Evolutionary conservation across 2,113 vertebrate genomes (phyloP).

Genomic region (Oplegnathus fasciatus): DNA sequence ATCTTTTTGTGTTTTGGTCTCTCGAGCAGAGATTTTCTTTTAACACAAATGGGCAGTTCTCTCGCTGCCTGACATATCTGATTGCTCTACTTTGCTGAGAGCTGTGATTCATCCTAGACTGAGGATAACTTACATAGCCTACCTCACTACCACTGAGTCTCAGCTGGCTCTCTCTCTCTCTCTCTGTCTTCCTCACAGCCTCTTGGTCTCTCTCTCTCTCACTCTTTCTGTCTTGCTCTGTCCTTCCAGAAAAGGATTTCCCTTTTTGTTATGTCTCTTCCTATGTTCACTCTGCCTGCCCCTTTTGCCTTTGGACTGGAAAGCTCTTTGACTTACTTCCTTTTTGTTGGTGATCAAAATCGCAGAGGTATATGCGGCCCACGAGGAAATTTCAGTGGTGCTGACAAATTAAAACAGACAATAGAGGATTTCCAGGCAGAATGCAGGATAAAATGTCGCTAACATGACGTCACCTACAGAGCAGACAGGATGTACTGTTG

Average conservation of each 20-base stretch:
- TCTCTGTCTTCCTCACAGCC: not conserved
- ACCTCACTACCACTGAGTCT: constrained; percentile 50
- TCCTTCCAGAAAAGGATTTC: constrained; percentile 27
- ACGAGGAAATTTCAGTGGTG: not conserved
- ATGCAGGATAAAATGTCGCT: not conserved
- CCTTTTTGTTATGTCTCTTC: constrained; percentile 43
- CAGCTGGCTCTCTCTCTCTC: constrained; percentile 17
- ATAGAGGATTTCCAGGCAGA: not conserved
- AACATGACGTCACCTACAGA: not conserved
- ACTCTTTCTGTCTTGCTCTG: constrained; percentile 20
- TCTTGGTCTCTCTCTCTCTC: constrained; percentile 8
- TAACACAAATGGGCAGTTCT: constrained; percentile 74
- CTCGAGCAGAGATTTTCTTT: constrained; percentile 56
- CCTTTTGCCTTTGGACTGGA: constrained; percentile 46
- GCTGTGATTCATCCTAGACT: constrained; percentile 80
- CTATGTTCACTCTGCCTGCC: constrained; percentile 17
- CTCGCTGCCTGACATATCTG: constrained; percentile 75
- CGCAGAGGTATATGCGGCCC: not conserved
- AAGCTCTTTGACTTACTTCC: constrained; percentile 38
- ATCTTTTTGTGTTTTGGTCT: constrained; percentile 52
- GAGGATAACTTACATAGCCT: constrained; percentile 67
- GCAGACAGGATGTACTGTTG: not conserved
- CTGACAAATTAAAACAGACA: constrained; percentile 18
- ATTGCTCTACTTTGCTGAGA: constrained; percentile 77
- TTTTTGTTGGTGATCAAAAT: constrained; percentile 20